A percentile compares a stretch with the other conserved stretches of the same genome.
phyloP scores from a whole-genome alignment of 1,140 invertebrate species.

The Aphaenogaster ashmeadi region DNA sequence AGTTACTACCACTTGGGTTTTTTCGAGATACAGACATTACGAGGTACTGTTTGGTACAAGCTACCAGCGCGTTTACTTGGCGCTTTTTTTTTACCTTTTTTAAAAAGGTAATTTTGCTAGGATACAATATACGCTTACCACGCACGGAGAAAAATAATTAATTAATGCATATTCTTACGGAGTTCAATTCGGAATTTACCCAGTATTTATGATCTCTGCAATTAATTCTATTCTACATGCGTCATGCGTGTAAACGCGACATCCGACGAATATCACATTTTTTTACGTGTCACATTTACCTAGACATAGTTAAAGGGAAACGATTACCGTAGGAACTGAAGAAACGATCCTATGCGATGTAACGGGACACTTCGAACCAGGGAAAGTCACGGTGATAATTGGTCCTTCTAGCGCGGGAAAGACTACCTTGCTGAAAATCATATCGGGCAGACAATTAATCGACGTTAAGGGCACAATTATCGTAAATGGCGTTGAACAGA shows the following conservation, averaged over 20 bases:
- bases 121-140: no score
- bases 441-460: constrained; percentile 82
- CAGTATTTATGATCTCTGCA: not conserved
- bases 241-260: no score
- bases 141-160: no score
- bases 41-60: no score
- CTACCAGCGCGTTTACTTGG: no score
- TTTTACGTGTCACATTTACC: not conserved
- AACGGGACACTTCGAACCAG: constrained; percentile 88
- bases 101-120: no score
- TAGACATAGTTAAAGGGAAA: not conserved
- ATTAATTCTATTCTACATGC: no score
- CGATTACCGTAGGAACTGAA: not conserved
- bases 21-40: no score
- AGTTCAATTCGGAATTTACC: no score
- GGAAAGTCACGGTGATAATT: constrained; percentile 92
- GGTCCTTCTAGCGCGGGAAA: constrained; percentile 95
- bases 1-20: no score
- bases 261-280: not conserved
- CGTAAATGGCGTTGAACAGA: constrained; percentile 32
- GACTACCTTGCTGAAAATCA: constrained; percentile 91
- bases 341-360: constrained; percentile 88
- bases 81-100: no score
- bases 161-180: no score
- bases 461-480: constrained; percentile 64